A percentile compares a stretch with the other conserved stretches of the same genome.
These are phyloP conservation scores for Lymantria dispar DNA, from an alignment of 2,888 invertebrate species.

Conservation along the genomic window DNA sequence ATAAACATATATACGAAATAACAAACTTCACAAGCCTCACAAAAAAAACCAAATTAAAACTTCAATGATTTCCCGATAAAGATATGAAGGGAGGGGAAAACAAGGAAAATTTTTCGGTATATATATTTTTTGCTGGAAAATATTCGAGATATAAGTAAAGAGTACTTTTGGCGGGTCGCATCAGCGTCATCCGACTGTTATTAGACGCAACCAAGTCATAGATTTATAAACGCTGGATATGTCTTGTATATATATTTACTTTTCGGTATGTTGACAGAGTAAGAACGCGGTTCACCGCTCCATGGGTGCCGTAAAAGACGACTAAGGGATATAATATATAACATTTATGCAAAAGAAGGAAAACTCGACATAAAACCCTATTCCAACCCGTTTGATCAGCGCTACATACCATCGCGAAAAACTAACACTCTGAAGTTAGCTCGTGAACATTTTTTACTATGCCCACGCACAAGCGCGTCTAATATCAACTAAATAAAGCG, in stretches of 20 bases:
- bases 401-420: no score
- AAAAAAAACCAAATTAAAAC: slow-evolving; percentile 33
- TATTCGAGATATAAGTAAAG: slow-evolving; percentile 23
- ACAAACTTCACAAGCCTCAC: slow-evolving; percentile 24
- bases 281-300: no score
- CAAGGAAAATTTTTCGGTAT: slow-evolving; percentile 10
- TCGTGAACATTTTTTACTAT: no score
- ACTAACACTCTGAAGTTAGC: no score
- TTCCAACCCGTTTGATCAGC: no score
- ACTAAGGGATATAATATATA: no score
- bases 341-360: no score
- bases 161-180: slow-evolving; percentile 39
- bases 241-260: slow-evolving; percentile 13
- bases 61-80: slow-evolving; percentile 31
- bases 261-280: no score
- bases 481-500: no score
- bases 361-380: no score
- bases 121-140: slow-evolving; percentile 16
- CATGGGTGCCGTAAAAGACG: no score
- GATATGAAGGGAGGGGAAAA: slow-evolving; percentile 6
- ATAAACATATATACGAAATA: slow-evolving; percentile 4
- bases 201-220: slow-evolving; percentile 22
- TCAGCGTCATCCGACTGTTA: slow-evolving; percentile 59
- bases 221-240: slow-evolving; percentile 40
- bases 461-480: no score